These are phyloP conservation scores for Drosophila imparisetae DNA, from an alignment of 2,888 invertebrate genomes.

Conservation along the genomic window DNA sequence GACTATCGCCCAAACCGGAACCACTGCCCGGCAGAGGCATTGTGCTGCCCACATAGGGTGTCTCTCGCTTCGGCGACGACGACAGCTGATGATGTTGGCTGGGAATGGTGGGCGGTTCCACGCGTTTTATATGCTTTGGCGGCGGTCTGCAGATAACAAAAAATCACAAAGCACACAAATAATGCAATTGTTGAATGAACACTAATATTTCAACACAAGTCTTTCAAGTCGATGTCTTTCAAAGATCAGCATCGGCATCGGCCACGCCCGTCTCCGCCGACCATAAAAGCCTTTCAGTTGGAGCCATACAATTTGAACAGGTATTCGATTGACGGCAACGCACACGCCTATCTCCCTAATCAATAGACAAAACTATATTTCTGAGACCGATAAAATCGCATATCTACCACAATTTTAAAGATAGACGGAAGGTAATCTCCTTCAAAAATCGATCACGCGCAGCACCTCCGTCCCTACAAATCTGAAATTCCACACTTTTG, in stretches of 20 bases:
- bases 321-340: not conserved
- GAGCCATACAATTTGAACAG: not conserved
- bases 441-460: not conserved
- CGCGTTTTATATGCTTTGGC: conserved; percentile 88
- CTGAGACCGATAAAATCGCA: not conserved
- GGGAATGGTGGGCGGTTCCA: conserved; percentile 86
- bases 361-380: not conserved
- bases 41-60: conserved; percentile 73
- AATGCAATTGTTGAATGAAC: not conserved
- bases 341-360: not conserved
- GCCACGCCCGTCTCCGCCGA: not conserved
- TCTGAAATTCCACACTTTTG: too few relatives aligned
- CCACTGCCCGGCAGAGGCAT: conserved; percentile 80
- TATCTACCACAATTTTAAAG: not conserved
- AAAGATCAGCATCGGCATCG: not conserved
- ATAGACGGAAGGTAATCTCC: not conserved
- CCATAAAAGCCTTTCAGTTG: not conserved
- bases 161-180: not conserved
- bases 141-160: conserved; percentile 86
- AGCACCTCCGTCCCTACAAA: too few relatives aligned
- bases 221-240: not conserved
- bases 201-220: not conserved
- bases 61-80: conserved; percentile 83
- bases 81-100: conserved; percentile 75
- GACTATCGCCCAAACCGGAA: conserved; percentile 81